Conservation (phyloP, 2,888 invertebrate genomes). For the Polydrusus pterygomalis region DNA sequence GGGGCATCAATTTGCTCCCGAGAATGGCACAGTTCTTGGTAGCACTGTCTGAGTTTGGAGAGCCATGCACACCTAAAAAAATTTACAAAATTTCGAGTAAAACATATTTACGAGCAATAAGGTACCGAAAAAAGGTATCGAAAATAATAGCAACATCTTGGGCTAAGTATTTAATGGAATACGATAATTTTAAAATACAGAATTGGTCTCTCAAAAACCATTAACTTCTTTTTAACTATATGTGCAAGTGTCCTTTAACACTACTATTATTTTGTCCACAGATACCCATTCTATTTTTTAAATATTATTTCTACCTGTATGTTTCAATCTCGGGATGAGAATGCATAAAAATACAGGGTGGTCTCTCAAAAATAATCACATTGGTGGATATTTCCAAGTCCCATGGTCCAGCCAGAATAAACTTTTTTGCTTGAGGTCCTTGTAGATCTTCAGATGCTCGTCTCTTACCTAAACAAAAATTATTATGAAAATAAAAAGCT, state of each 20-base stretch:
- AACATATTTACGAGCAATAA: background rate
- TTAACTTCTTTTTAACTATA: too few relatives aligned
- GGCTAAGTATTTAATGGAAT: too few relatives aligned
- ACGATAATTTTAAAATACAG: too few relatives aligned
- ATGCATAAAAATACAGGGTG: slow-evolving; percentile 89
- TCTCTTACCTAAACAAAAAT: slow-evolving; percentile 74
- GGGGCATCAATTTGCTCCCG: slow-evolving; percentile 96
- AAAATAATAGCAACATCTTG: too few relatives aligned
- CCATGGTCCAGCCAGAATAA: slow-evolving; percentile 83
- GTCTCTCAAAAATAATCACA: slow-evolving; percentile 90
- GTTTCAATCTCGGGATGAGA: slow-evolving; percentile 96
- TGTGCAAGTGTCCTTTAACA: too few relatives aligned
- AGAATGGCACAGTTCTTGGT: slow-evolving; percentile 95
- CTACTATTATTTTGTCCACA: too few relatives aligned
- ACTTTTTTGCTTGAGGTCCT: slow-evolving; percentile 83
- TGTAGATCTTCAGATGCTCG: slow-evolving; percentile 84
- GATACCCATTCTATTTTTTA: background rate
- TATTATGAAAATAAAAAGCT: background rate
- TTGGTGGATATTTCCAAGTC: slow-evolving; percentile 95
- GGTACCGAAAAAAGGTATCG: background rate
- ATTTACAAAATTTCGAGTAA: slow-evolving; percentile 73
- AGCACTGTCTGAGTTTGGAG: slow-evolving; percentile 90
- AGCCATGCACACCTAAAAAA: slow-evolving; percentile 81
- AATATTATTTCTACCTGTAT: slow-evolving; percentile 73
- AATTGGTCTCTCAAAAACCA: too few relatives aligned